These are phyloP conservation scores for Paratrypauchen microcephalus DNA, from an alignment of 2,797 vertebrate genomes.

Conservation along the genomic window DNA sequence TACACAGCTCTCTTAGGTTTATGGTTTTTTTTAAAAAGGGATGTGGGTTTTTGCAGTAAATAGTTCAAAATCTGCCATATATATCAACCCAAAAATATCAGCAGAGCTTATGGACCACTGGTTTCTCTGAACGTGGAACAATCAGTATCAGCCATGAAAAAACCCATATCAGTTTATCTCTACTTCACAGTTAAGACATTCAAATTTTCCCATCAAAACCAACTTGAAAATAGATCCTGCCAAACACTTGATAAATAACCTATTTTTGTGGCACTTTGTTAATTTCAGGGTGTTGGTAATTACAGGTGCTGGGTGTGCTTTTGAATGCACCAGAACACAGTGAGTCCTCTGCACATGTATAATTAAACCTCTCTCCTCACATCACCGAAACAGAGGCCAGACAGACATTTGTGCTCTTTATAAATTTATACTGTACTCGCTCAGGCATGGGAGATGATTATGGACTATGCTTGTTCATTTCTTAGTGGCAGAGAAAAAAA, in stretches of 20 bases:
- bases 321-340: conserved; percentile 49
- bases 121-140: too few relatives aligned
- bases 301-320: conserved; percentile 53
- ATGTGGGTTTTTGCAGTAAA: too few relatives aligned
- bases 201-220: too few relatives aligned
- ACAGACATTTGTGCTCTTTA: conserved; percentile 39
- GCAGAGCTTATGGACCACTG: too few relatives aligned
- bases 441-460: conserved; percentile 37
- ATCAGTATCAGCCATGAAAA: too few relatives aligned
- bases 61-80: too few relatives aligned
- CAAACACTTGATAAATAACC: neutral
- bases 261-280: conserved; percentile 20
- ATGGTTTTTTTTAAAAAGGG: too few relatives aligned
- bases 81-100: too few relatives aligned
- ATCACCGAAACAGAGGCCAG: conserved; percentile 32
- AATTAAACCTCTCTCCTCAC: conserved; percentile 48
- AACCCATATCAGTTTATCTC: too few relatives aligned
- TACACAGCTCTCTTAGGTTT: too few relatives aligned
- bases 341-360: conserved; percentile 50
- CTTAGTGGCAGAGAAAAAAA: conserved; percentile 23
- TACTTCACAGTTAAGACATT: too few relatives aligned
- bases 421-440: conserved; percentile 25
- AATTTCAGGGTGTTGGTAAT: conserved; percentile 55
- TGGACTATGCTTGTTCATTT: conserved; percentile 34
- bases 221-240: too few relatives aligned